Base-by-base conservation (phyloP, 2,888 invertebrate genomes). In the Hemithea aestivaria region DNA sequence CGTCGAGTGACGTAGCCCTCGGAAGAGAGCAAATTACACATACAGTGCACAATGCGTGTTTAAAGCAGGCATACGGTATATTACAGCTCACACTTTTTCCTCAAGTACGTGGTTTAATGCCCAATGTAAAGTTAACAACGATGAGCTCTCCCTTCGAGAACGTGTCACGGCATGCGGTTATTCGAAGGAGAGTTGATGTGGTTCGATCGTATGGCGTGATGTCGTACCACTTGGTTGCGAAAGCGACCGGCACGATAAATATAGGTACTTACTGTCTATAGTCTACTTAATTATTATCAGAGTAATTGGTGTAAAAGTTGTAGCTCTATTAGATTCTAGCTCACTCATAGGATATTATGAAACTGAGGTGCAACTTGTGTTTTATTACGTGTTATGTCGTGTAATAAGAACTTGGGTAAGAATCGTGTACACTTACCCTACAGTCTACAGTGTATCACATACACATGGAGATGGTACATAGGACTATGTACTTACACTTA, bases 161-260 rank as follows among this genome's bases (percentile, higher is more conserved):
- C 27, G 27, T 12, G 21, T 22, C 7, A 22, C 40, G 10, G 20
- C 22, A 12, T 4, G 24, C 7, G 9, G 38, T 27, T 20, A 27
- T 5, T 16, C 6, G 29, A 24, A 34, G 22, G 30, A 27, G 27
- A 27, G 10, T 35, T 12, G 38, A 25, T 44, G 29, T 53, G 56
- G 62, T 68, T 60, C 64, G 64, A 74, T 80, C 72, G 79, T 67
- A 65, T 85, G 83, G 84, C 85, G 84, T 83, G 77, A 79, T 74
- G 64, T 73, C 76, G 70, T 57, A 65, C 74, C 72, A 74, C 61
- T 57, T 35, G 26, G 38, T 72, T 79, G 72, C 74, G 82, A 83
- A 84, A 84, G 78, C 73, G 32, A 24, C 25, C 25, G 22, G 9
- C 46, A 29, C 35, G 30, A 25, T 29, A 28, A 31, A 35, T 21